These are phyloP conservation scores for Triops cancriformis DNA, from an alignment of 1,140 invertebrate species.

Conservation along the genomic window DNA sequence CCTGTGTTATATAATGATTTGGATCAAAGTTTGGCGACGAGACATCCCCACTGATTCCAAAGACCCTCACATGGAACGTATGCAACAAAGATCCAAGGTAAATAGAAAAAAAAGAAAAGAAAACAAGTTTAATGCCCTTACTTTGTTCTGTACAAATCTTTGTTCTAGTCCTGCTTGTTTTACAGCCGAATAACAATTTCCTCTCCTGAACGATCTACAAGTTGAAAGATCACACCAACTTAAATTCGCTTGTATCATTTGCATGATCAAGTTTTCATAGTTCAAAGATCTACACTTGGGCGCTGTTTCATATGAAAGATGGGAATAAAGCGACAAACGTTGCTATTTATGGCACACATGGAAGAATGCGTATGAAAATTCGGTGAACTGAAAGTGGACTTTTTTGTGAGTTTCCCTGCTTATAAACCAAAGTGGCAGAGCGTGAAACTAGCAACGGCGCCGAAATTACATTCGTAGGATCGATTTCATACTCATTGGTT, in stretches of 20 bases:
- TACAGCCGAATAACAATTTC: no score
- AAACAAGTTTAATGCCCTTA: no score
- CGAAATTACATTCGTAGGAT: neutral
- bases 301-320: neutral
- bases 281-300: neutral
- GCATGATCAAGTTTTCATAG: neutral
- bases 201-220: no score
- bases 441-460: neutral
- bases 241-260: neutral
- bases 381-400: no score
- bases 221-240: neutral
- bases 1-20: conserved; percentile 85
- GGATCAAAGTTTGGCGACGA: conserved; percentile 78
- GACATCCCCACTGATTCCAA: conserved; percentile 82
- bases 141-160: no score
- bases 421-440: no score
- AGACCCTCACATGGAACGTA: conserved; percentile 79
- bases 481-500: neutral
- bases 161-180: no score
- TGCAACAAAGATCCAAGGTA: conserved; percentile 79
- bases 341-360: no score
- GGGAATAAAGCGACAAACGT: no score
- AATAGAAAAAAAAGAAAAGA: no score
- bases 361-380: no score
- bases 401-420: no score